A percentile compares a stretch with the other conserved stretches of the same genome.
Evolutionary conservation across 2,113 vertebrate species (phyloP).

Genomic region (Heliornis fulica): DNA sequence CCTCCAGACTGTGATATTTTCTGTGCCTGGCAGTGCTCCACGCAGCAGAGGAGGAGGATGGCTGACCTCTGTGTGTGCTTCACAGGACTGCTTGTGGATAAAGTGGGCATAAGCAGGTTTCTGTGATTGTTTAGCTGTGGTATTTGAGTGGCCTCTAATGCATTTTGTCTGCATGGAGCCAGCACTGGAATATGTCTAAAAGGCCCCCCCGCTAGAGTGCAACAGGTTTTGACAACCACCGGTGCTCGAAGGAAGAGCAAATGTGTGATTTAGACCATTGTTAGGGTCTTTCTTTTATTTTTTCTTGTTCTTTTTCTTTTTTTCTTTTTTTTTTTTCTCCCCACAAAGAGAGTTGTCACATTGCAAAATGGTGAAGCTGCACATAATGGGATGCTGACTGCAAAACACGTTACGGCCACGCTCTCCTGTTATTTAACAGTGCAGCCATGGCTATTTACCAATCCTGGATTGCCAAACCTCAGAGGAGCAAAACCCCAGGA

Average conservation of each 20-base stretch:
- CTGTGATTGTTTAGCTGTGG: background rate
- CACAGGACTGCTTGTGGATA: background rate
- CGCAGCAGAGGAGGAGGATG: background rate
- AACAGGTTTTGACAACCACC: conserved; percentile 28
- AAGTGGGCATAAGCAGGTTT: background rate
- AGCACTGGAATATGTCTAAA: conserved; percentile 10
- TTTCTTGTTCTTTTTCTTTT: too few species aligned
- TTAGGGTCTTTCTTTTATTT: background rate
- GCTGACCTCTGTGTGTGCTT: background rate
- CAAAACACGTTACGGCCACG: background rate
- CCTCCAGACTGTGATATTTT: background rate
- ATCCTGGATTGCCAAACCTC: background rate
- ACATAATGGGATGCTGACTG: background rate
- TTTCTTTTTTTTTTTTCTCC: too few species aligned
- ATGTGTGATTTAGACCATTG: conserved; percentile 16
- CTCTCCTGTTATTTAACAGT: background rate
- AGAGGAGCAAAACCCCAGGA: background rate
- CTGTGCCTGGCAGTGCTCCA: background rate
- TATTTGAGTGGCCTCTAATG: conserved; percentile 27
- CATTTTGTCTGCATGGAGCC: conserved; percentile 29
- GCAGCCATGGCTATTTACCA: background rate
- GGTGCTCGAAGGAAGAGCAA: background rate
- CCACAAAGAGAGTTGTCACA: conserved; percentile 10
- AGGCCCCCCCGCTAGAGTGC: conserved; percentile 14
- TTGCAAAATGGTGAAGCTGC: background rate